Percentiles rank a stretch among this genome's conserved stretches.
phyloP scores from a whole-genome alignment of 2,888 invertebrate species.

The Chloroclystis v-ata region DNA sequence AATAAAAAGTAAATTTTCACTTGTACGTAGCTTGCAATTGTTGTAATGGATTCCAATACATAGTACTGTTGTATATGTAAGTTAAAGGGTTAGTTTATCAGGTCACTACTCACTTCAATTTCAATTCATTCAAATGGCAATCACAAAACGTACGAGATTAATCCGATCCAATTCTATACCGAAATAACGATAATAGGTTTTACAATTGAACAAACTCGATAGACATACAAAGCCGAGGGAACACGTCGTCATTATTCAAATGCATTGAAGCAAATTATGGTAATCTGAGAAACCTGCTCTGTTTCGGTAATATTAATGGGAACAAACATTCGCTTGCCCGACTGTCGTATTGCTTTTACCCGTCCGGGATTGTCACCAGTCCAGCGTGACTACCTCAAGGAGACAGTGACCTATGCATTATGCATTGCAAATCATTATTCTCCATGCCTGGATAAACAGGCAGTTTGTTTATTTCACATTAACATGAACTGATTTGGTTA shows the following conservation, averaged over 20 bases:
- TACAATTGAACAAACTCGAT: constrained; percentile 59
- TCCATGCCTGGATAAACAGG: constrained; percentile 22
- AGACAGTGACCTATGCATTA: constrained; percentile 29
- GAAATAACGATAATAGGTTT: constrained; percentile 51
- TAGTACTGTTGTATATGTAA: too few relatives aligned
- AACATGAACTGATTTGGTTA: constrained; percentile 19
- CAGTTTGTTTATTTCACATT: constrained; percentile 16
- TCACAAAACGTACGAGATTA: constrained; percentile 30
- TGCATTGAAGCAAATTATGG: constrained; percentile 78
- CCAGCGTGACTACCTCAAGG: constrained; percentile 26
- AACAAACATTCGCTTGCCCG: constrained; percentile 56
- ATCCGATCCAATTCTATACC: constrained; percentile 39
- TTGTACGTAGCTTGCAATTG: too few relatives aligned
- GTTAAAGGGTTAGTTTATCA: too few relatives aligned
- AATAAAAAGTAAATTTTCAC: too few relatives aligned
- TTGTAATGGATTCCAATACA: too few relatives aligned
- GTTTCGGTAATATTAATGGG: constrained; percentile 74
- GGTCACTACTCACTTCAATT: constrained; percentile 4
- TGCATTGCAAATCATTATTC: constrained; percentile 28
- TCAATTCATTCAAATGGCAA: constrained; percentile 24
- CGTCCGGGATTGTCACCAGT: constrained; percentile 34
- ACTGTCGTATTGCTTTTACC: constrained; percentile 40
- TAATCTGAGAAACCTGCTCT: constrained; percentile 76
- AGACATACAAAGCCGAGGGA: constrained; percentile 58
- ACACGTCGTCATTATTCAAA: constrained; percentile 76